phyloP scores from a whole-genome alignment of 2,113 vertebrate species.

The Neotoma lepida region DNA sequence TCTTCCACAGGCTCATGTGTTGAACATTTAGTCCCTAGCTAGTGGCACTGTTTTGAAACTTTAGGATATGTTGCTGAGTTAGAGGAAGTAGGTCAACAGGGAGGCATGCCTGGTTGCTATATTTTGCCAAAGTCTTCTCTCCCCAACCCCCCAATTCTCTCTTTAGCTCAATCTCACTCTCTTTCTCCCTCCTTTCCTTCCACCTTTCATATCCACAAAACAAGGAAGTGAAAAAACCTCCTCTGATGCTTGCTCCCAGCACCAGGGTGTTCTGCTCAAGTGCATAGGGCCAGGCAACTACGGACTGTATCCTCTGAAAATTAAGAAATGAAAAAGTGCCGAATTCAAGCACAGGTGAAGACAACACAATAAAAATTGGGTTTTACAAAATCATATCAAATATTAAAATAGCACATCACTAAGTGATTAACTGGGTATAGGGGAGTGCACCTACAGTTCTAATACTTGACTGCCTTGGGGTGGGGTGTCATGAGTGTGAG shows the following conservation, averaged over 20 bases:
- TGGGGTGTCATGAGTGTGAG: not conserved
- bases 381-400: no score
- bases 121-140: not conserved
- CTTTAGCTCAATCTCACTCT: not conserved
- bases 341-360: not conserved
- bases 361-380: not conserved
- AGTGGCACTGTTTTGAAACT: not conserved
- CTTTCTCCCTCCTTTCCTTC: not conserved
- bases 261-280: not conserved
- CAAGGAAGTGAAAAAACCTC: no score
- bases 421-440: not conserved
- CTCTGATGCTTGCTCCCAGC: not conserved
- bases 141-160: no score
- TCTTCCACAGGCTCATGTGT: not conserved
- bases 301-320: not conserved
- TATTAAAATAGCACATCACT: not conserved
- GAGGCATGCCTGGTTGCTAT: not conserved
- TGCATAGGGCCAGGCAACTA: not conserved
- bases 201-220: not conserved
- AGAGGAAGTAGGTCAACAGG: not conserved
- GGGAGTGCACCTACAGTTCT: not conserved
- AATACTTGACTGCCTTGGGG: not conserved
- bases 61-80: not conserved
- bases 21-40: not conserved
- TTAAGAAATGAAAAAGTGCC: no score